Percentiles rank a stretch among this genome's conserved stretches.
These are phyloP conservation scores for Calosoma granatense DNA, from an alignment of 1,140 invertebrate species.

Conservation along the genomic window DNA sequence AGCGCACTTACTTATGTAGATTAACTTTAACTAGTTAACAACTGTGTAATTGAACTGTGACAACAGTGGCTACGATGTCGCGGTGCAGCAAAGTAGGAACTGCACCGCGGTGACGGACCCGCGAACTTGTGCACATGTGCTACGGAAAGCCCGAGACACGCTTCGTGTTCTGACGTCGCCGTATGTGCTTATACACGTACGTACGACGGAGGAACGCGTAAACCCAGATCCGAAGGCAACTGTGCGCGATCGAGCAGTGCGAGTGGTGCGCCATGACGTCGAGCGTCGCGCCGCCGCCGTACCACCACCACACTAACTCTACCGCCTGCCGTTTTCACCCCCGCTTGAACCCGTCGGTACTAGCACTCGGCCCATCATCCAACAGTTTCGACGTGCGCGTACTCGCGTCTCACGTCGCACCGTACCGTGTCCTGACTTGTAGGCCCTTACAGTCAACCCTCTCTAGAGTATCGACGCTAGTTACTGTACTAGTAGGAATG, in stretches of 20 bases:
- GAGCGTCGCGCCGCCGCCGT: background rate
- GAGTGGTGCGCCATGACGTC: background rate
- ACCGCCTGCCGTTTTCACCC: background rate
- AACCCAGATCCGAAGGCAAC: background rate
- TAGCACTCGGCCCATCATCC: too few relatives aligned
- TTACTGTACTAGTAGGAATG: background rate
- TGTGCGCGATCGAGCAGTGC: background rate
- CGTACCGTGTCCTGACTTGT: background rate
- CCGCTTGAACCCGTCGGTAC: too few relatives aligned
- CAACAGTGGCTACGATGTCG: background rate
- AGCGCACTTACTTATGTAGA: too few relatives aligned
- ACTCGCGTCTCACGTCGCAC: background rate
- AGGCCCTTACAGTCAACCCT: too few relatives aligned
- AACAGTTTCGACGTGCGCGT: constrained; percentile 1
- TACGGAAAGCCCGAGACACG: background rate
- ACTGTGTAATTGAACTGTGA: background rate
- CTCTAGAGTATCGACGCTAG: background rate
- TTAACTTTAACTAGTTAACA: background rate
- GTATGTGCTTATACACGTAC: background rate
- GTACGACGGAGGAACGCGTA: background rate
- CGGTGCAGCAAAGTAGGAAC: background rate
- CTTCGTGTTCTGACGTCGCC: background rate
- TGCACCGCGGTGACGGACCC: background rate
- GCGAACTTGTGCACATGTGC: background rate
- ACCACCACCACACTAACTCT: background rate